Percentiles rank a stretch among this genome's conserved stretches.
These are phyloP conservation scores for Barbus barbus DNA, from an alignment of 2,113 vertebrate species.

Conservation along the genomic window DNA sequence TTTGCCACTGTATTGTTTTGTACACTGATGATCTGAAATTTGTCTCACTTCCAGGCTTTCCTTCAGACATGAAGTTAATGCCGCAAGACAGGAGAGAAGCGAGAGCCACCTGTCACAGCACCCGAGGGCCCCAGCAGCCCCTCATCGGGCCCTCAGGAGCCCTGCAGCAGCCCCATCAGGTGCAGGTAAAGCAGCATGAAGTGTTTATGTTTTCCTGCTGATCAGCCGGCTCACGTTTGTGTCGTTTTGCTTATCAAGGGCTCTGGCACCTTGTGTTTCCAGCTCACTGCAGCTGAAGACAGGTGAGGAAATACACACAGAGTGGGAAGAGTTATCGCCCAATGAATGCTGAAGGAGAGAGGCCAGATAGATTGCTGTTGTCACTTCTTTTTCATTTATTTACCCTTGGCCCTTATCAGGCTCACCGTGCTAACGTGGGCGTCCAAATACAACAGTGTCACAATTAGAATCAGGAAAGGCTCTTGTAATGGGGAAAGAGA, in stretches of 20 bases:
- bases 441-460: constrained; percentile 36
- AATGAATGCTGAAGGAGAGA: constrained; percentile 24
- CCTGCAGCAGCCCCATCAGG: neutral
- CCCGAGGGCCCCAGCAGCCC: neutral
- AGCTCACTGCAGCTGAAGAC: constrained; percentile 35
- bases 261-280: constrained; percentile 32
- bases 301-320: constrained; percentile 12
- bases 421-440: constrained; percentile 4
- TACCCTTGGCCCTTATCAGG: constrained; percentile 43
- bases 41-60: neutral
- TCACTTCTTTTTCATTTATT: constrained; percentile 44
- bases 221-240: neutral
- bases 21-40: neutral
- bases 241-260: constrained; percentile 17
- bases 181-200: constrained; percentile 11
- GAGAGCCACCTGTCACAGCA: neutral
- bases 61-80: neutral
- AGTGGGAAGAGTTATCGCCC: constrained; percentile 41
- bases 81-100: neutral
- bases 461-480: constrained; percentile 23
- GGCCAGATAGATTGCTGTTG: constrained; percentile 49
- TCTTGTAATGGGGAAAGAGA: constrained; percentile 38
- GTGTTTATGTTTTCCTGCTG: constrained; percentile 4
- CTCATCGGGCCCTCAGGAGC: neutral
- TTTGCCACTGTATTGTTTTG: neutral